These are phyloP conservation scores for Zygaena filipendulae DNA, from an alignment of 2,888 invertebrate species.

Conservation along the genomic window DNA sequence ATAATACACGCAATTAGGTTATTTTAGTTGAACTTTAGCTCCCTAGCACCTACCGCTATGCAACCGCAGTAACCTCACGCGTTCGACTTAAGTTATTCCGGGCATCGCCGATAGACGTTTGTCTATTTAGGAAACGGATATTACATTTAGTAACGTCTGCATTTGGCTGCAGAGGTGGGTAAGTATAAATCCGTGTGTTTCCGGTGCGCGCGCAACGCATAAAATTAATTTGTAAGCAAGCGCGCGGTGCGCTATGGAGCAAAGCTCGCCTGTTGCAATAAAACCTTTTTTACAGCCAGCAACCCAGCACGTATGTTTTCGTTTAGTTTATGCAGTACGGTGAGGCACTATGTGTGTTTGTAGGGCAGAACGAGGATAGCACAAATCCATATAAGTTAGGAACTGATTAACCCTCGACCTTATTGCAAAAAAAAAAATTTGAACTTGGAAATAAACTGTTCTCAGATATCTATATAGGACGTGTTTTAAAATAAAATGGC, in stretches of 20 bases:
- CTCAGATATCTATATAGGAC: too few species aligned
- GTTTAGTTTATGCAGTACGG: slow-evolving; percentile 31
- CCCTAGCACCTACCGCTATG: too few species aligned
- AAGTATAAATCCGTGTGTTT: slow-evolving; percentile 59
- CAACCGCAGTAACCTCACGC: too few species aligned
- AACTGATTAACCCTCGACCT: too few species aligned
- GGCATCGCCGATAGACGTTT: slow-evolving; percentile 62
- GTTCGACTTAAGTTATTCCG: slow-evolving; percentile 44
- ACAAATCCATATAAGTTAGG: too few species aligned
- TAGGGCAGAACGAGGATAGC: slow-evolving; percentile 28
- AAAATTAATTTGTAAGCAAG: slow-evolving; percentile 58
- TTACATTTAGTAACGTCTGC: slow-evolving; percentile 64
- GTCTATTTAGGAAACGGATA: slow-evolving; percentile 70
- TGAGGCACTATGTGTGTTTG: slow-evolving; percentile 41
- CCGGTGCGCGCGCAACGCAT: slow-evolving; percentile 57
- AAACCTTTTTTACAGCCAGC: slow-evolving; percentile 49
- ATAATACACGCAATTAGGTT: too few species aligned
- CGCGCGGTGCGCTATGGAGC: too few species aligned
- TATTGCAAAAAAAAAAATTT: too few species aligned
- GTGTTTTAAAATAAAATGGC: too few species aligned
- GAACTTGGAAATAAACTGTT: too few species aligned
- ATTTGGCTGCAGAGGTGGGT: slow-evolving; percentile 64
- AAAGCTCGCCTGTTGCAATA: slow-evolving; percentile 46
- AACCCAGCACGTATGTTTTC: slow-evolving; percentile 51
- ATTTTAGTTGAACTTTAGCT: too few species aligned